Conservation (phyloP, 1,140 invertebrate genomes). For the Euschistus heros region DNA sequence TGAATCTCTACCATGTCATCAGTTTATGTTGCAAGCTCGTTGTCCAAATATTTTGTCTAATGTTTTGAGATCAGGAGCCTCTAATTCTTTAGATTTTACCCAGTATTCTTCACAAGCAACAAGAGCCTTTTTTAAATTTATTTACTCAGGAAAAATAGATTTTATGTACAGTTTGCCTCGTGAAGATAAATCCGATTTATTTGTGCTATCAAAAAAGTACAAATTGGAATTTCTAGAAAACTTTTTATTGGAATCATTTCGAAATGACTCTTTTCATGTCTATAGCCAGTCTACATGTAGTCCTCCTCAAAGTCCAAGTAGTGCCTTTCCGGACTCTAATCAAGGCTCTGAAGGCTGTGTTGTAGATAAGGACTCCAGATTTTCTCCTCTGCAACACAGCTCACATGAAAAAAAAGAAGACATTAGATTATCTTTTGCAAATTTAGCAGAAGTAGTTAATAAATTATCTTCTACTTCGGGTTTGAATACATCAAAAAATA, state of each 20-base stretch:
- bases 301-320: not conserved
- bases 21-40: not conserved
- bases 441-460: too few species aligned
- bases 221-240: not conserved
- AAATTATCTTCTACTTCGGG: too few species aligned
- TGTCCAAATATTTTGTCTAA: not conserved
- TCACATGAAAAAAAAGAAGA: too few species aligned
- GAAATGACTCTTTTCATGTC: not conserved
- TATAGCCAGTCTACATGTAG: constrained; percentile 4
- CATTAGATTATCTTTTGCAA: too few species aligned
- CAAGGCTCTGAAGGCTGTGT: too few species aligned
- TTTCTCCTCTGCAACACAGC: too few species aligned
- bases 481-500: too few species aligned
- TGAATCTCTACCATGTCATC: not conserved
- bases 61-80: not conserved
- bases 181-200: not conserved
- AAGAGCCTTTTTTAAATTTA: not conserved
- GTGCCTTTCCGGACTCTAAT: too few species aligned
- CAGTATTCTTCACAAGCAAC: not conserved
- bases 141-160: constrained; percentile 6
- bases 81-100: constrained; percentile 1
- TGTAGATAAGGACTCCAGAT: too few species aligned
- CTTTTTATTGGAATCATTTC: not conserved
- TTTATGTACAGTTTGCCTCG: not conserved
- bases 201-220: not conserved